Evolutionary conservation across 2,888 invertebrate species (phyloP).

Genomic region (Zygogramma bicolorata): DNA sequence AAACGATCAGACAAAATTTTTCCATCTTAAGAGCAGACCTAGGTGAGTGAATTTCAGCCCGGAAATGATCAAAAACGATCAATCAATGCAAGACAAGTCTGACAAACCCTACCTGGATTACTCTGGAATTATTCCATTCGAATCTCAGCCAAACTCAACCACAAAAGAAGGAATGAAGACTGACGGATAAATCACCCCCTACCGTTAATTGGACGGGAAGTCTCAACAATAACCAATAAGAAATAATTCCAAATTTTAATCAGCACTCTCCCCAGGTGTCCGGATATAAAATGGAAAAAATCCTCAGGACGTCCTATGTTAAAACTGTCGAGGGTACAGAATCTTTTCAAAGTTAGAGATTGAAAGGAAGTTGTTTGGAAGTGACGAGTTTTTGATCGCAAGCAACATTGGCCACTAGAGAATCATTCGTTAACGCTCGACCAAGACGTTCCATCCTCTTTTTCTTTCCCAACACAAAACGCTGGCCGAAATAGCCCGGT

Average conservation of each 20-base stretch:
- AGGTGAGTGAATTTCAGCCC: too few species aligned
- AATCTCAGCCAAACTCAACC: not conserved
- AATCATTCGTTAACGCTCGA: constrained; percentile 56
- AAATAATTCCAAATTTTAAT: constrained; percentile 26
- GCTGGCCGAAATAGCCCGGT: constrained; percentile 24
- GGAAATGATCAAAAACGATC: too few species aligned
- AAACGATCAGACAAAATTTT: too few species aligned
- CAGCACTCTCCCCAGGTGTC: constrained; percentile 17
- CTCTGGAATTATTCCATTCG: not conserved
- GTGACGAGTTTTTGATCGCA: constrained; percentile 61
- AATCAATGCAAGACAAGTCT: not conserved
- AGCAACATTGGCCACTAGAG: constrained; percentile 60
- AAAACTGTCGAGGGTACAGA: constrained; percentile 53
- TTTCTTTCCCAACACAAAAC: constrained; percentile 26
- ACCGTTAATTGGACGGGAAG: not conserved
- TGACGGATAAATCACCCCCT: not conserved
- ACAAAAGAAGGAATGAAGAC: not conserved
- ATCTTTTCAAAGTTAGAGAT: constrained; percentile 58
- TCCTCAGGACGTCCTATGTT: constrained; percentile 44
- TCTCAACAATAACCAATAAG: not conserved
- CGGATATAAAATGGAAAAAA: constrained; percentile 26
- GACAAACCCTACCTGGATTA: not conserved
- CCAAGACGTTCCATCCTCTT: constrained; percentile 48
- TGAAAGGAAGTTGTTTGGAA: constrained; percentile 61
- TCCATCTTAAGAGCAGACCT: too few species aligned